Evolutionary conservation across 2,888 invertebrate species (phyloP).

Genomic region (Cryptocephalus primarius): DNA sequence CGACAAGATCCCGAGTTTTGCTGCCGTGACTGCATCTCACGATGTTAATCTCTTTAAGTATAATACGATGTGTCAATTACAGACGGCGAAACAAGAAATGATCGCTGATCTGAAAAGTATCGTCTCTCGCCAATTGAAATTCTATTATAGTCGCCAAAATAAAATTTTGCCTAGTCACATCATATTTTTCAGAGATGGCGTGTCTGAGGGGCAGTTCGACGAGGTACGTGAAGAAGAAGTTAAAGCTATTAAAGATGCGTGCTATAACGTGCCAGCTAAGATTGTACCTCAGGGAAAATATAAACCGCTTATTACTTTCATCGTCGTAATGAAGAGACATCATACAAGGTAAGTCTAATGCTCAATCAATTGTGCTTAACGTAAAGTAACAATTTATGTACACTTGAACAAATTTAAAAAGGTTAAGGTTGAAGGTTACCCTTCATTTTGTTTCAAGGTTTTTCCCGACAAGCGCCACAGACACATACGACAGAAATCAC

Average conservation of each 20-base stretch:
- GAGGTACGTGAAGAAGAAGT: conserved; percentile 30
- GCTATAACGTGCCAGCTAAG: not conserved
- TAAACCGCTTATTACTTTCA: conserved; percentile 54
- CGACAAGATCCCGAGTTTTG: conserved; percentile 45
- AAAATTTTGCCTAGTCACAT: conserved; percentile 50
- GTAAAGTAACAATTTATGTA: no score
- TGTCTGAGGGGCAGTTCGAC: conserved; percentile 74
- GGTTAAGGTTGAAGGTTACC: no score
- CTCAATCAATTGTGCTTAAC: no score
- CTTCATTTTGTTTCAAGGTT: conserved; percentile 2
- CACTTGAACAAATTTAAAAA: no score
- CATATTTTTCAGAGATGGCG: conserved; percentile 74
- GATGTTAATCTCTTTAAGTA: conserved; percentile 57
- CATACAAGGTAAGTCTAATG: conserved; percentile 80
- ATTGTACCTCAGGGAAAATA: no score
- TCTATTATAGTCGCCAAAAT: conserved; percentile 38
- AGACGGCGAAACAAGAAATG: not conserved
- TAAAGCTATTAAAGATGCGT: not conserved
- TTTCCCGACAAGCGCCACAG: conserved; percentile 7
- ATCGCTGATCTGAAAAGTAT: conserved; percentile 57
- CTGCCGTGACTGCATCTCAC: conserved; percentile 65
- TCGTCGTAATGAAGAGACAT: conserved; percentile 94
- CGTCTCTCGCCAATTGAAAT: conserved; percentile 45
- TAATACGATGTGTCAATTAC: conserved; percentile 3
- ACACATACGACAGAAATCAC: conserved; percentile 45